Percentiles rank a stretch among this genome's conserved stretches.
Conservation (phyloP, 2,113 vertebrate species). For the Euleptes europaea region DNA sequence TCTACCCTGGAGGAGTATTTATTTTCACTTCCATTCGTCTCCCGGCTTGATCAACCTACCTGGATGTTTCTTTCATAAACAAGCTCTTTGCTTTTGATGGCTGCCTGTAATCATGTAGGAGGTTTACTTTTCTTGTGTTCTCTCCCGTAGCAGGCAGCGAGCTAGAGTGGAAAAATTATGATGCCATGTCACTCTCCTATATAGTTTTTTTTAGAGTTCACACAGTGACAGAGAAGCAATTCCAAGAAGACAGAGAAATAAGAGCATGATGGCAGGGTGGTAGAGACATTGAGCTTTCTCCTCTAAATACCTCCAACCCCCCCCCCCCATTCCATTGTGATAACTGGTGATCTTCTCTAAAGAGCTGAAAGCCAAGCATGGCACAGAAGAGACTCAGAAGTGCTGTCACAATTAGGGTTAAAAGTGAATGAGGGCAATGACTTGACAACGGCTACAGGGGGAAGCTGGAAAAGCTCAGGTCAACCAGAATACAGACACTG, state of each 20-base stretch:
- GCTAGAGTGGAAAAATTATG: slow-evolving; percentile 5
- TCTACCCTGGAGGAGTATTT: slow-evolving; percentile 25
- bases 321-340: background rate
- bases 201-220: background rate
- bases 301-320: background rate
- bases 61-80: slow-evolving; percentile 35
- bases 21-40: slow-evolving; percentile 14
- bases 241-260: slow-evolving; percentile 18
- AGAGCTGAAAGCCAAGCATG: background rate
- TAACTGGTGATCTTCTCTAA: background rate
- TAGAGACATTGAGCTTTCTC: background rate
- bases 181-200: slow-evolving; percentile 4
- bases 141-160: slow-evolving; percentile 29
- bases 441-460: background rate
- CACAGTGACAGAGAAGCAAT: background rate
- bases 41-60: slow-evolving; percentile 19
- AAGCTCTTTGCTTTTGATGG: slow-evolving; percentile 5
- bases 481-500: background rate
- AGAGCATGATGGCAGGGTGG: background rate
- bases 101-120: slow-evolving; percentile 14
- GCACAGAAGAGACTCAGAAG: background rate
- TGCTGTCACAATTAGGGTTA: background rate
- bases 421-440: slow-evolving; percentile 1
- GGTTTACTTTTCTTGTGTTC: slow-evolving; percentile 37
- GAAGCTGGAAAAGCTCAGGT: background rate